Evolutionary conservation across 2,113 vertebrate species (phyloP), one percentile per base, ranked within the genome.

Genomic region (Indri indri): DNA sequence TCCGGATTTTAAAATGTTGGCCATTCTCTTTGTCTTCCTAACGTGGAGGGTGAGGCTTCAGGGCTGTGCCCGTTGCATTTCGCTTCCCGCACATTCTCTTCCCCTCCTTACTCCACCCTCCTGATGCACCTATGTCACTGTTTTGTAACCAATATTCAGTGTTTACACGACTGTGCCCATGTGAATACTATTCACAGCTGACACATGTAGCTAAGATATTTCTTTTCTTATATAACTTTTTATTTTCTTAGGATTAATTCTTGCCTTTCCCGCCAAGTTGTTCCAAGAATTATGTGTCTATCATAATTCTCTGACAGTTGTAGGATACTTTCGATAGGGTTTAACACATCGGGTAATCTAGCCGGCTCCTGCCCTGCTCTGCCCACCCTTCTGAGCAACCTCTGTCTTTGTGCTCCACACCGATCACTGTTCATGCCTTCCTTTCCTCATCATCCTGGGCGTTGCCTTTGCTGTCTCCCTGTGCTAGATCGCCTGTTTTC

Each of bases 1-100:
- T 92, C 25, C 94, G 68, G 14, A n/a, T 54, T 92, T 91, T 92
- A 71, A 40, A 66, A 32, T 83, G 30, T 95, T 79, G 88, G 45
- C 8, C 68, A 54, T 70, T 83, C 14, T 87, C 52, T 66, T 95
- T 71, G 34, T 22, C 71, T 77, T 95, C 59, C 59, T 63, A 30
- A 68, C 59, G 50, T 76, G 61, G 57, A 86, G 71, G 17, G 57
- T 73, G 70, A 47, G 50, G 50, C 63, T 12, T 37, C 45, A 34
- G 27, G 16, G 0, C n/a, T 22, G 2, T 37, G 34, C 12, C 3
- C 16, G 4, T 17, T 17, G 59, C 2, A 1, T 90, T 92, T 74
- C 6, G 17, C 76, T 85, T 84, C 7, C 18, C 2, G 1, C 2
- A 30, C 2, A 0, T 71, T 50, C 30, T 68, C 45, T 66, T 66